A percentile compares a stretch with the other conserved stretches of the same genome.
Conservation (phyloP, 2,113 vertebrate genomes). For the Hippocampus guttulatus region DNA sequence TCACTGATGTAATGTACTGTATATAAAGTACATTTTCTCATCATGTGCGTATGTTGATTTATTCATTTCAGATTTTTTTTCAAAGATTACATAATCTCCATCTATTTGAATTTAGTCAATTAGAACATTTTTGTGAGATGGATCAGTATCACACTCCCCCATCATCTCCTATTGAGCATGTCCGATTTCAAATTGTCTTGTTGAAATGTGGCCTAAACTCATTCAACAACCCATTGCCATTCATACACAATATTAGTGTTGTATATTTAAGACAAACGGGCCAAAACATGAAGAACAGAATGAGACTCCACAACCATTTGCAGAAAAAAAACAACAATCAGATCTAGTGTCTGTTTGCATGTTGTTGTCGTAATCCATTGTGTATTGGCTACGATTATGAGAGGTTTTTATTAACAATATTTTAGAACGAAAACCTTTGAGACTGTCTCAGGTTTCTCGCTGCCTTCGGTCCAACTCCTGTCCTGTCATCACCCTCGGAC, state of each 20-base stretch:
- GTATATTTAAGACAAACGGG: background rate
- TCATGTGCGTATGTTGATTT: no score
- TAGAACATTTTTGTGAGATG: background rate
- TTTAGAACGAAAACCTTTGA: constrained; percentile 9
- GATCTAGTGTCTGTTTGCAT: background rate
- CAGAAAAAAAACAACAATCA: background rate
- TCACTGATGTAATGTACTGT: no score
- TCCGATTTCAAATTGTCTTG: background rate
- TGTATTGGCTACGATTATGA: constrained; percentile 15
- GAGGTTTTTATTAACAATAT: constrained; percentile 8
- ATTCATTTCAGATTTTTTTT: no score
- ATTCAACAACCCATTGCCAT: no score
- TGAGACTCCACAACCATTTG: constrained; percentile 29
- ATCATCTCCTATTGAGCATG: background rate
- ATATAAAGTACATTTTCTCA: no score
- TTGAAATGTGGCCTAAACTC: background rate
- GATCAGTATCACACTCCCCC: background rate
- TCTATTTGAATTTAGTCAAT: background rate
- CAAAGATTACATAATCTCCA: background rate
- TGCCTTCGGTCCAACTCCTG: constrained; percentile 29
- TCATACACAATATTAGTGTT: background rate
- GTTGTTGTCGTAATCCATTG: constrained; percentile 5
- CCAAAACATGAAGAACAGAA: background rate
- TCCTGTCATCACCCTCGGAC: constrained; percentile 35
- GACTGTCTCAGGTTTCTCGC: constrained; percentile 43